Conservation (phyloP, 2,888 invertebrate species). For the Caenorhabditis drosophilae region DNA sequence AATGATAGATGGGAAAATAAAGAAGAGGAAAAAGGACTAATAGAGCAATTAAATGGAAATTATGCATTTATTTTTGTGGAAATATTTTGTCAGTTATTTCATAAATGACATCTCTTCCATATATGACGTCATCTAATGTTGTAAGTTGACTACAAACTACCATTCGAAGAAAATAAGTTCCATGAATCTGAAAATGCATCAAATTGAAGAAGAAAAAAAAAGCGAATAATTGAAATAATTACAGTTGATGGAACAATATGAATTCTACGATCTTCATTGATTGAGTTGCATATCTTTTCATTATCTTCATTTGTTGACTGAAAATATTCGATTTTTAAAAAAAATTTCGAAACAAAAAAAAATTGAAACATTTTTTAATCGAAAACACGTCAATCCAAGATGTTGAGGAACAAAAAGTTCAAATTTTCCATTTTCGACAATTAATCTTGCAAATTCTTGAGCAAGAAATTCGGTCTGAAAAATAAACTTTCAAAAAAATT, state of each 20-base stretch:
- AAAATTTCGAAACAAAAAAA: not conserved
- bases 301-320: conserved; percentile 70
- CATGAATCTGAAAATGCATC: conserved; percentile 69
- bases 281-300: conserved; percentile 69
- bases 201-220: not conserved
- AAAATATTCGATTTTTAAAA: conserved; percentile 12
- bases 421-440: conserved; percentile 79
- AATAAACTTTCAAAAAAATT: no score
- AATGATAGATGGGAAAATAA: not conserved
- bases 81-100: conserved; percentile 17
- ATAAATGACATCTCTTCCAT: conserved; percentile 69
- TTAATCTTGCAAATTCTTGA: conserved; percentile 79
- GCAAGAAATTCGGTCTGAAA: conserved; percentile 76
- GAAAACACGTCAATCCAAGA: conserved; percentile 91
- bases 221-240: not conserved
- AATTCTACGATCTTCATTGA: conserved; percentile 72
- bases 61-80: not conserved
- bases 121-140: conserved; percentile 69
- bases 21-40: not conserved
- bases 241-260: conserved; percentile 71
- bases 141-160: conserved; percentile 71
- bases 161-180: conserved; percentile 71
- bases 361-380: conserved; percentile 78
- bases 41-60: not conserved
- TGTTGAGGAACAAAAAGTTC: conserved; percentile 83